Evolutionary conservation across 2,113 vertebrate species (phyloP).

Genomic region (Aythya baeri): DNA sequence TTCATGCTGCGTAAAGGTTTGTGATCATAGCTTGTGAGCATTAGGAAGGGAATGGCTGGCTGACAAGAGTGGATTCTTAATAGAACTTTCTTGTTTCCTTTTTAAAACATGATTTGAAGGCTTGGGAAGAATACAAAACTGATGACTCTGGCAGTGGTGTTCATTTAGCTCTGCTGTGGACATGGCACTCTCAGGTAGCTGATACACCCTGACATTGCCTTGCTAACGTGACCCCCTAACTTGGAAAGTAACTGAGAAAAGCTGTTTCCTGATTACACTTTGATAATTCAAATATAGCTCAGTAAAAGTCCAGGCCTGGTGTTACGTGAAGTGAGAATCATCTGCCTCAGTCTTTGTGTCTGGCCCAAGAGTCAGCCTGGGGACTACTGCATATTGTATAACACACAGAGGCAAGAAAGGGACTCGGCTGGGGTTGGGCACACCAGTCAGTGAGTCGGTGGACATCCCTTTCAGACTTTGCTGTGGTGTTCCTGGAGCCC

Average conservation of each 20-base stretch:
- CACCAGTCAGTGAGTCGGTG: rapidly evolving
- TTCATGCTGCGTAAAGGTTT: rapidly evolving
- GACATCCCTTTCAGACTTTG: not conserved
- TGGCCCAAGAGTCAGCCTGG: not conserved
- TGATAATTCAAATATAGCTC: not conserved
- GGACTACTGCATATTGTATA: not conserved
- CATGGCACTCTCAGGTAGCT: not conserved
- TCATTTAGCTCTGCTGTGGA: rapidly evolving
- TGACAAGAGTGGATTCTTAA: not conserved
- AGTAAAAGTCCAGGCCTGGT: not conserved
- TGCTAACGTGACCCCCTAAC: not conserved
- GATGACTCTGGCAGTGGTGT: too few relatives aligned
- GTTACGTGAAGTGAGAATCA: not conserved
- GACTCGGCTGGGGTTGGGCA: rapidly evolving
- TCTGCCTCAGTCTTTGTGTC: rapidly evolving
- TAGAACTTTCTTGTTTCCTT: not conserved
- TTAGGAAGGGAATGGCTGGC: not conserved
- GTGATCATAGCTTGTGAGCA: too few relatives aligned
- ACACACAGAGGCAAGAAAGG: not conserved
- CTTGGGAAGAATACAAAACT: not conserved
- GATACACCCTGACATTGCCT: not conserved
- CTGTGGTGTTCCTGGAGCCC: not conserved
- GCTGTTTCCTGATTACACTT: not conserved
- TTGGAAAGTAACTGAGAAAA: not conserved
- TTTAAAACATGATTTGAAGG: not conserved